phyloP scores from a whole-genome alignment of 2,113 vertebrate species.

The Syngnathoides biaculeatus region DNA sequence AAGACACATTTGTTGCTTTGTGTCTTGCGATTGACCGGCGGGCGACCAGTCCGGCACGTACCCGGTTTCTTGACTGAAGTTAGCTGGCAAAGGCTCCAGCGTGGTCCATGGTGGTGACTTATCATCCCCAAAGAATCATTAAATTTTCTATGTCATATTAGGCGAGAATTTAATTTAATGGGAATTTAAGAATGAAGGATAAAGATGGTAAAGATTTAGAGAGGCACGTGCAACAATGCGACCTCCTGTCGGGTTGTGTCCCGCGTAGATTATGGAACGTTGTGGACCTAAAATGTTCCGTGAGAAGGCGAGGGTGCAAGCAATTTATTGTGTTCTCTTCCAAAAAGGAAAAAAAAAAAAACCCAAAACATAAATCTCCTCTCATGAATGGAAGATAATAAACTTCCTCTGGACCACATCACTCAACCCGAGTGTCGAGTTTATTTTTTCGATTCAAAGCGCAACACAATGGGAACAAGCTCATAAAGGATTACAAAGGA shows the following conservation, averaged over 20 bases:
- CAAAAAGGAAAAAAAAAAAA: background rate
- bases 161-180: too few relatives aligned
- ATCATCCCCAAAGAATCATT: background rate
- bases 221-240: background rate
- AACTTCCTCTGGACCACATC: conserved; percentile 31
- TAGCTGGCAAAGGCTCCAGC: too few relatives aligned
- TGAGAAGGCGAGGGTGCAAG: background rate
- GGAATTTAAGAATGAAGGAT: too few relatives aligned
- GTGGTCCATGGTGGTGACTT: too few relatives aligned
- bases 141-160: too few relatives aligned
- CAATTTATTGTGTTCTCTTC: conserved; percentile 14
- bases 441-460: conserved; percentile 43
- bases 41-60: too few relatives aligned
- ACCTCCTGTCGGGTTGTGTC: background rate
- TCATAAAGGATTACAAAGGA: conserved; percentile 20
- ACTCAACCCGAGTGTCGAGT: conserved; percentile 49
- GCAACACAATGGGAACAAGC: conserved; percentile 30
- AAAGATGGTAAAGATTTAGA: background rate
- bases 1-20: too few relatives aligned
- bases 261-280: conserved; percentile 1
- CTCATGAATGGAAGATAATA: conserved; percentile 43
- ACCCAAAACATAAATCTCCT: conserved; percentile 24
- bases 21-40: too few relatives aligned
- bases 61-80: too few relatives aligned
- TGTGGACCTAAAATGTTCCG: conserved; percentile 15